phyloP scores from a whole-genome alignment of 2,797 vertebrate species.

The Pipistrellus nathusii region DNA sequence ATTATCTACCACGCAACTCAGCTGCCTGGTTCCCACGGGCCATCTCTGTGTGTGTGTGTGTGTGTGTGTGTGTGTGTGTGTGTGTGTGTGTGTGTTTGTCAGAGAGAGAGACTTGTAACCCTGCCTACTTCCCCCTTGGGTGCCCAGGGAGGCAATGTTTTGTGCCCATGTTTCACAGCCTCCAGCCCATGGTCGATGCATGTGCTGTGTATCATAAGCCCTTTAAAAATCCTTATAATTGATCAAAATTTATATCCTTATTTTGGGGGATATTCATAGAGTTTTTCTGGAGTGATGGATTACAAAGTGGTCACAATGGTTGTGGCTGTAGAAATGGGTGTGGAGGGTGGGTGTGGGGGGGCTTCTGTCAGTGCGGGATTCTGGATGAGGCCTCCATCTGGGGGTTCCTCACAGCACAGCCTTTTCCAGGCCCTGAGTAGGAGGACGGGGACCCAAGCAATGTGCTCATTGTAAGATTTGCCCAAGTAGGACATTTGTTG shows the following conservation, averaged over 20 bases:
- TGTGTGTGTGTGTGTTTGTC: not conserved
- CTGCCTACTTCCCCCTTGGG: fast-evolving
- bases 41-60: not conserved
- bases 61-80: not conserved
- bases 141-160: not conserved
- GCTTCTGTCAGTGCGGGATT: not conserved
- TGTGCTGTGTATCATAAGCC: fast-evolving
- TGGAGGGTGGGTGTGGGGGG: fast-evolving
- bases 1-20: not conserved
- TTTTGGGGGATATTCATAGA: fast-evolving
- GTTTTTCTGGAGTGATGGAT: fast-evolving
- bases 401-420: not conserved
- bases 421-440: not conserved
- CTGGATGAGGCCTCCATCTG: too few species aligned
- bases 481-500: too few species aligned
- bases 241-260: too few species aligned
- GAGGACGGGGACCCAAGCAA: fast-evolving
- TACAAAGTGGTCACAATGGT: not conserved
- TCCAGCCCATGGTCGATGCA: fast-evolving
- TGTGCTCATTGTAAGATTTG: not conserved
- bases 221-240: not conserved
- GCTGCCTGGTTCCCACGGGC: not conserved
- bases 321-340: fast-evolving
- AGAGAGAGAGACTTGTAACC: not conserved
- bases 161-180: fast-evolving